Evolutionary conservation across 2,888 invertebrate species (phyloP).

Genomic region (Lissonota sp.): DNA sequence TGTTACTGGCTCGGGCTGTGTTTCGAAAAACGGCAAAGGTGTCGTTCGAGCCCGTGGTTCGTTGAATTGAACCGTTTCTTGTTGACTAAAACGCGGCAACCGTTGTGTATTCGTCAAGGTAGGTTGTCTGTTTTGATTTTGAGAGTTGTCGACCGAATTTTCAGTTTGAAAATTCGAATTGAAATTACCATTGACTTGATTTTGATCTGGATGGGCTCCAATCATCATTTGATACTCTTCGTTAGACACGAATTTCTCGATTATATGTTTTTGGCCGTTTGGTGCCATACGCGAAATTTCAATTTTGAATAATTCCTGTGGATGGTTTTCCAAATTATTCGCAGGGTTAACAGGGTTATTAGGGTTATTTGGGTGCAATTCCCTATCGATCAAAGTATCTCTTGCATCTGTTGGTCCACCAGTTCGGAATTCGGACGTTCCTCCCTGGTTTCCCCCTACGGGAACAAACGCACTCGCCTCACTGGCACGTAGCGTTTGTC

Average conservation of each 20-base stretch:
- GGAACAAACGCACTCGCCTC: slow-evolving; percentile 20
- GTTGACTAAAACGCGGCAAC: background rate
- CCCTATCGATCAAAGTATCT: slow-evolving; percentile 1
- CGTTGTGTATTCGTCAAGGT: background rate
- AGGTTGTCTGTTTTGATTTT: background rate
- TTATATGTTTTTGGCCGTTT: slow-evolving; percentile 5
- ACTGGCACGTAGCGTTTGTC: background rate
- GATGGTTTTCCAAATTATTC: slow-evolving; percentile 10
- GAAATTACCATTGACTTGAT: slow-evolving; percentile 1
- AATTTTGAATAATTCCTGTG: slow-evolving; percentile 10
- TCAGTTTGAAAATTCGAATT: slow-evolving; percentile 6
- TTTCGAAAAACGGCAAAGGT: slow-evolving; percentile 22
- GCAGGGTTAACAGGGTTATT: background rate
- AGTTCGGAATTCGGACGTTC: slow-evolving; percentile 31
- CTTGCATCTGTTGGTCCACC: background rate
- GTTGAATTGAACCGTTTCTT: background rate
- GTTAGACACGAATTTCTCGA: slow-evolving; percentile 14
- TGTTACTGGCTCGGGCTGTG: slow-evolving; percentile 27
- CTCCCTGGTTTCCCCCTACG: slow-evolving; percentile 13
- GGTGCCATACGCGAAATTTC: slow-evolving; percentile 5
- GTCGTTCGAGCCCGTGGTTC: slow-evolving; percentile 4
- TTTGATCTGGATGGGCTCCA: background rate
- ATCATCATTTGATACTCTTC: background rate
- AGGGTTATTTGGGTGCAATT: slow-evolving; percentile 2
- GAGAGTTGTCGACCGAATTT: background rate